A percentile compares a stretch with the other conserved stretches of the same genome.
Conservation (phyloP, 2,113 vertebrate species). For the Danionella cerebrum region DNA sequence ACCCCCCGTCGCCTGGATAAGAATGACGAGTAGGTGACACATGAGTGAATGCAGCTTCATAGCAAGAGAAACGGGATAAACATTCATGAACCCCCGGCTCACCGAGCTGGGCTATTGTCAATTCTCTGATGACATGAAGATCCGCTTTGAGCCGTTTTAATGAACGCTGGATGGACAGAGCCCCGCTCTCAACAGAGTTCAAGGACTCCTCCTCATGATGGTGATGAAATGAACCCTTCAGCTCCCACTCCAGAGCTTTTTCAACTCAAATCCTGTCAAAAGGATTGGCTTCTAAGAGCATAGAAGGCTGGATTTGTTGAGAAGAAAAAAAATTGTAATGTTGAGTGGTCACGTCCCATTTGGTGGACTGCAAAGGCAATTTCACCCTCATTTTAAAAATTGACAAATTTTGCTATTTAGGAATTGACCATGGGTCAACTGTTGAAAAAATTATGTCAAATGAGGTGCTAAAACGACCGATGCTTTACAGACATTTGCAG, state of each 20-base stretch:
- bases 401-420: no score
- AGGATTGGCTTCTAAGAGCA: constrained; percentile 14
- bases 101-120: background rate
- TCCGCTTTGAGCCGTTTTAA: constrained; percentile 14
- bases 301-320: constrained; percentile 22
- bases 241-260: background rate
- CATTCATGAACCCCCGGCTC: background rate
- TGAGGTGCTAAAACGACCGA: no score
- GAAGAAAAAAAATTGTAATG: constrained; percentile 50
- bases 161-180: no score
- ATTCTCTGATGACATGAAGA: background rate
- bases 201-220: constrained; percentile 30
- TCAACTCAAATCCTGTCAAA: constrained; percentile 24
- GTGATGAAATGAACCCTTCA: constrained; percentile 33
- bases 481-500: no score
- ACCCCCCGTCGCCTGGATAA: background rate
- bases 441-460: no score
- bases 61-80: background rate
- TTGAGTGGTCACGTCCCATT: no score
- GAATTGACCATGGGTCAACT: no score
- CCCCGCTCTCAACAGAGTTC: constrained; percentile 19
- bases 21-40: constrained; percentile 8
- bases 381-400: no score
- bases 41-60: background rate
- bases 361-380: no score